Base-by-base conservation (phyloP, 2,797 vertebrate species). In the Ptychadena robeensis region DNA sequence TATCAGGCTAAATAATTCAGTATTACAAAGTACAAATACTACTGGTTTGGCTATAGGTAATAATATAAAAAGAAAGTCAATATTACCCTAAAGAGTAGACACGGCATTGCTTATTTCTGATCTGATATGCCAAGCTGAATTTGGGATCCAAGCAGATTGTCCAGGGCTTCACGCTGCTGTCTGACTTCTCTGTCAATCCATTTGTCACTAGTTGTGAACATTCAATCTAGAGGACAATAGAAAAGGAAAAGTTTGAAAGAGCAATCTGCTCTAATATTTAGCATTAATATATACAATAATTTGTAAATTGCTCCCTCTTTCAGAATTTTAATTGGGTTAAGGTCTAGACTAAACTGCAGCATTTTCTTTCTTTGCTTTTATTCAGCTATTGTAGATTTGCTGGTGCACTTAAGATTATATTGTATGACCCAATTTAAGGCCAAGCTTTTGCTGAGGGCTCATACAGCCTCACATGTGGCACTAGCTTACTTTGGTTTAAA, bases 71-170 rank as follows among this genome's bases (percentile, higher is more conserved):
- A 22, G 44, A 53, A 53, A 53, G 9, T 3, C 34, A 3, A 25
- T 69, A 66, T 88, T 90, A 99, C 97, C 97, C 97, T 32, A 99
- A 93, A 25, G 98, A 98, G 88, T 99, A 99, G 64, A 98, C 91
- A 12, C 96, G 92, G 83, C 98, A 99, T 74, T 91, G 94, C 90
- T 95, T 96, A 84, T 64, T 92, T 67, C 89, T 90, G 80, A 99
- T 94, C 69, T 92, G 94, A 88, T 93, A 94, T 75, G 86, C 83
- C 87, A 99, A 94, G 89, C 92, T 94, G 90, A 96, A 98, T 76
- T 90, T 90, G 78, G 94, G 93, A 32, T 99, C 97, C 86, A 98
- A 90, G 87, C 97, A 99, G 73, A 96, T 75, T 0, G 90, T 86
- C 98, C 98, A 99, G 32, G 93, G 91, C 59, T 91, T 93, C 48